phyloP scores from a whole-genome alignment of 2,888 invertebrate species.

The Ptychoptera contaminata region DNA sequence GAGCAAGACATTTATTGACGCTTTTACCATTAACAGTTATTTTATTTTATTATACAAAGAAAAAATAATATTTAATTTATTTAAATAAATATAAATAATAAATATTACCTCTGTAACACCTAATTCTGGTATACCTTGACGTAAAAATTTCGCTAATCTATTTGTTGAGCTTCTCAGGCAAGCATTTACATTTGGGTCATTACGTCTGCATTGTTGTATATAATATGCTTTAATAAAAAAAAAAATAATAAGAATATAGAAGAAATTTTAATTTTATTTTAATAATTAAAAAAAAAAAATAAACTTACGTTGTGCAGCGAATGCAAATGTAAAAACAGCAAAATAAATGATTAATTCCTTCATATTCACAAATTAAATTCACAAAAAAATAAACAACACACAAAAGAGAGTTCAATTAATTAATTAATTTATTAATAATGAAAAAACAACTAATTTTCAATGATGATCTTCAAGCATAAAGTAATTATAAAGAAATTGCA shows the following conservation, averaged over 20 bases:
- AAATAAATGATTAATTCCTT: constrained; percentile 2
- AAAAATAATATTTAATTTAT: neutral
- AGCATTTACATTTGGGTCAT: constrained; percentile 52
- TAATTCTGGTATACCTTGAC: constrained; percentile 57
- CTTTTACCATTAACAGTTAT: constrained; percentile 1
- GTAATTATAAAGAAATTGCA: neutral
- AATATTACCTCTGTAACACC: constrained; percentile 42
- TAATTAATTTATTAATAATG: neutral
- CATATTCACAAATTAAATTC: neutral
- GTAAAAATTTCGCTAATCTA: constrained; percentile 51
- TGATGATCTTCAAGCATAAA: neutral
- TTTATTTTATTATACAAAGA: neutral
- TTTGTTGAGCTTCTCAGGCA: constrained; percentile 63
- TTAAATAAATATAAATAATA: neutral
- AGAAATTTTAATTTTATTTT: neutral
- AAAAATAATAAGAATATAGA: neutral
- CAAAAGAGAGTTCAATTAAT: constrained; percentile 4
- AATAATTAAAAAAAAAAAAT: neutral
- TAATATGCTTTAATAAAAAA: constrained; percentile 42
- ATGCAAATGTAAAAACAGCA: neutral
- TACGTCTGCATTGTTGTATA: constrained; percentile 54
- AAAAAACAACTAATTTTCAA: constrained; percentile 3
- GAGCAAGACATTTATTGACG: neutral
- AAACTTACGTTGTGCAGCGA: constrained; percentile 8
- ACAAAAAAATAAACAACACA: constrained; percentile 1